Conservation (phyloP, 1,140 invertebrate genomes). For the Bactericera cockerelli region DNA sequence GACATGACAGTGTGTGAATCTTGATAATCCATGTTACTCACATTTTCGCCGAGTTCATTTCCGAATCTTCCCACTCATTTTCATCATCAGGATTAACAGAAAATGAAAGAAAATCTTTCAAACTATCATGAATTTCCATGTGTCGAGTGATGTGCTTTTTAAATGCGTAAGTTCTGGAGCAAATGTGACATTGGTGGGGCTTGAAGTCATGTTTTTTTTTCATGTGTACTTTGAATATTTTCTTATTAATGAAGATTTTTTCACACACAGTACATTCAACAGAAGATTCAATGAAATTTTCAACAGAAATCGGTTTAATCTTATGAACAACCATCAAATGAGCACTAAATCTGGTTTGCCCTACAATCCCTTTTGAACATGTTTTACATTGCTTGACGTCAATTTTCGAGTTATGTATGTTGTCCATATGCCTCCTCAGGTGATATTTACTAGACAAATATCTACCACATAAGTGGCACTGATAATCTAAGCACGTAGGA, state of each 20-base stretch:
- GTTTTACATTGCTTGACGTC: not conserved
- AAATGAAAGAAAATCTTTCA: constrained; percentile 5
- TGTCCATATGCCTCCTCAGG: not conserved
- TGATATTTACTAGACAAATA: constrained; percentile 3
- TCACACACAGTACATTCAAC: not conserved
- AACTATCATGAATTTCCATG: constrained; percentile 4
- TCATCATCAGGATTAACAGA: not conserved
- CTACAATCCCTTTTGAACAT: not conserved
- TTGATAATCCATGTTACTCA: too few species aligned
- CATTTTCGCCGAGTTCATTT: too few species aligned
- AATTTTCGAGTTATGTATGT: not conserved
- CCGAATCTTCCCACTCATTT: not conserved
- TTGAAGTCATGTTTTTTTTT: constrained; percentile 4
- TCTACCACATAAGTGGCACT: not conserved
- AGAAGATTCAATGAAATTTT: not conserved
- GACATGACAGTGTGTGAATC: too few species aligned
- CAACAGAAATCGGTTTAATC: not conserved
- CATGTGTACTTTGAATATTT: not conserved
- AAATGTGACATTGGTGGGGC: not conserved
- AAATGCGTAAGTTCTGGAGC: not conserved
- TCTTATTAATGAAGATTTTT: constrained; percentile 3
- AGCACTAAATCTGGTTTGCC: not conserved
- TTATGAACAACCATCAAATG: not conserved
- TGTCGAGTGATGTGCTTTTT: not conserved
- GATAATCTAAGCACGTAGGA: not conserved